A percentile compares a stretch with the other conserved stretches of the same genome.
Evolutionary conservation across 2,797 vertebrate genomes (phyloP).

Genomic region (Sebastes itinus): DNA sequence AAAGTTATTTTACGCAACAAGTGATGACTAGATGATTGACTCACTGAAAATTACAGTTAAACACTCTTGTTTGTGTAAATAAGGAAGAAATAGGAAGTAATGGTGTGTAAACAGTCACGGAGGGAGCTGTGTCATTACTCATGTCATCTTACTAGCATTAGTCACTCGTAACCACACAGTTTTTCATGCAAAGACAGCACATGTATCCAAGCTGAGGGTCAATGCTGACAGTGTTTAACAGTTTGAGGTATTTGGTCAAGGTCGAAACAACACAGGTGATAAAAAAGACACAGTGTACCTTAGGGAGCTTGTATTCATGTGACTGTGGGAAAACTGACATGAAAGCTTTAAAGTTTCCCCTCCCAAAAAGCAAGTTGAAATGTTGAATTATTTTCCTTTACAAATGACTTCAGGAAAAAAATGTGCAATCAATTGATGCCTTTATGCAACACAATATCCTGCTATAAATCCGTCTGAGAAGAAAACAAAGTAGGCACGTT

Average conservation of each 20-base stretch:
- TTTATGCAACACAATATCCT: neutral
- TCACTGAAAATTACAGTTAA: neutral
- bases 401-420: neutral
- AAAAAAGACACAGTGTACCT: neutral
- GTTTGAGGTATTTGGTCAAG: neutral
- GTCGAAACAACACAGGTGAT: slow-evolving; percentile 20
- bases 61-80: neutral
- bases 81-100: neutral
- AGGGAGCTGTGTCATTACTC: neutral
- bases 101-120: neutral
- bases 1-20: neutral
- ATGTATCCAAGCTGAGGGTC: slow-evolving; percentile 5
- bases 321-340: neutral
- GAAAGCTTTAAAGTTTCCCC: neutral
- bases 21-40: neutral
- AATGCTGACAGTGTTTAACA: neutral
- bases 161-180: neutral
- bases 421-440: neutral
- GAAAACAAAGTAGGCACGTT: neutral
- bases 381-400: neutral
- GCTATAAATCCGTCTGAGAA: neutral
- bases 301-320: neutral
- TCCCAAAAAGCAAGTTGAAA: neutral
- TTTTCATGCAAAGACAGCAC: slow-evolving; percentile 10
- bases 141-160: neutral